Base-by-base conservation (phyloP, 2,888 invertebrate species). In the Sceliomorpha sp. region DNA sequence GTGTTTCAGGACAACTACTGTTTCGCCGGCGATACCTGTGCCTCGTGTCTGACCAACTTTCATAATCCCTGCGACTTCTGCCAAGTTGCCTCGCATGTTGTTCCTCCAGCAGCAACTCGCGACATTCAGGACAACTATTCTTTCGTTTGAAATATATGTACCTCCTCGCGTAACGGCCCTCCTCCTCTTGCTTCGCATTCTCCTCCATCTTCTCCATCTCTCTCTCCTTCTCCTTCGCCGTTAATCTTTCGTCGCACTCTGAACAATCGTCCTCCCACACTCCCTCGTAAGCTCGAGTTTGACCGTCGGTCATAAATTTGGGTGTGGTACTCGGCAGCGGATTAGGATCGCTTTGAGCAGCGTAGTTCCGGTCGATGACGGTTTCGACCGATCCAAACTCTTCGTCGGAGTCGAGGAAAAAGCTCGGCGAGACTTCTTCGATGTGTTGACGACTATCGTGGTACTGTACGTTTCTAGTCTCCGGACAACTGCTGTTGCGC, bases 331-430 rank as follows among this genome's bases (percentile, higher is more conserved):
- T 15, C 7, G 32, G 9, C 13, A 8, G 2, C 7, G 9, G 2
- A 26, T 39, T 10, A 24, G 9, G 9, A 13, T 13, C 24, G 8
- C 26, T 17, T 37, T 12, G 27, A 6, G 36, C 27, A 0, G 45
- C 48, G 27, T 53, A 45, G 31, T 20, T 63, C 1, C 72, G 48
- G 26, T 78, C 72, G 8, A 76, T 73, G 15, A 88, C 86, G 10
- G 88, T 88, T 63, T 87, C 88, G 66, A 78, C 76, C 8, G 88
- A 87, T 10, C 87, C 88, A 51, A 85, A 85, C 26, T 88, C 87
- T 20, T 87, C 85, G 70, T 86, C 85, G 32, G 86, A 86, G 42
- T 81, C 83, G 17, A 82, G 64, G 15, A 76, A 76, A 12, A 63
- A 66, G 12, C 48, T 59, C 7, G 70, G 56, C 9, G 64, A 42